These are phyloP conservation scores for Lanius ludovicianus DNA, from an alignment of 2,113 vertebrate species.

Conservation along the genomic window DNA sequence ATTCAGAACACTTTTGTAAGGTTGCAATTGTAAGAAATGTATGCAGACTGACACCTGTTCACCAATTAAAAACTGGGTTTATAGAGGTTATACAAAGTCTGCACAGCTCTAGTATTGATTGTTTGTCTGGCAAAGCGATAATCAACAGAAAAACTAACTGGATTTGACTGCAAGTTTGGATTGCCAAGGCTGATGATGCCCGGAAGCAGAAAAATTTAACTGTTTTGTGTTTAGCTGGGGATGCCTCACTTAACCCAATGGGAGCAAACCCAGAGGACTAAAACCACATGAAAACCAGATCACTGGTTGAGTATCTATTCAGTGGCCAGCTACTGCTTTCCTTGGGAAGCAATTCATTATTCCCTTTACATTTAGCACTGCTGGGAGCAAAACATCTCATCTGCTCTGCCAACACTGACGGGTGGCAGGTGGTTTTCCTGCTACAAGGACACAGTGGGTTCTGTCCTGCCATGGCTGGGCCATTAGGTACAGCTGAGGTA, in stretches of 20 bases:
- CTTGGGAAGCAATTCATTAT: not conserved
- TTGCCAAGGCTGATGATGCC: not conserved
- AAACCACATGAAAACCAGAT: not conserved
- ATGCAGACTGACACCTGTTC: not conserved
- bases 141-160: not conserved
- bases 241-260: not conserved
- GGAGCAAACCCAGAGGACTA: not conserved
- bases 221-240: not conserved
- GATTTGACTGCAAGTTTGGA: not conserved
- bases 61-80: not conserved
- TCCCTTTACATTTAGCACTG: not conserved
- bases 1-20: not conserved
- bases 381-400: not conserved
- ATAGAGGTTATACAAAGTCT: not conserved
- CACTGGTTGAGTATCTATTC: not conserved
- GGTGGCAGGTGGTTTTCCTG: not conserved
- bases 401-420: not conserved
- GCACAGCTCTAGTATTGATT: not conserved
- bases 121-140: not conserved
- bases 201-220: not conserved
- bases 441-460: rapidly evolving
- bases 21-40: not conserved
- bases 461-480: not conserved
- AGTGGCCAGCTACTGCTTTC: not conserved
- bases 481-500: not conserved